These are phyloP conservation scores for Rhea americana DNA, from an alignment of 2,113 vertebrate species.

Conservation along the genomic window DNA sequence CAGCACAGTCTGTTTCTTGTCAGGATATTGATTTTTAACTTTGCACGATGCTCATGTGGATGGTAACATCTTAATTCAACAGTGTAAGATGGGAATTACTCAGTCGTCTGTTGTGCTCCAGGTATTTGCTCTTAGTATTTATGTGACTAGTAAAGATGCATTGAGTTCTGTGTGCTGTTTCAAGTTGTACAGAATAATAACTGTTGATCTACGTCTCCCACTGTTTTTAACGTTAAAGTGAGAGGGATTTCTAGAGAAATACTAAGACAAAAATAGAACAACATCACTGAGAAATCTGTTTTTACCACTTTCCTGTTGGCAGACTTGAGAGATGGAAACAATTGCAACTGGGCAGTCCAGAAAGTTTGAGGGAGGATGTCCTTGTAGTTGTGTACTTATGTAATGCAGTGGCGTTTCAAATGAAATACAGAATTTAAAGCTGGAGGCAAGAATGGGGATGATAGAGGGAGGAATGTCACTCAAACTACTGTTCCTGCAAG, in stretches of 20 bases:
- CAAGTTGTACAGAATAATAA: neutral
- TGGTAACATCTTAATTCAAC: constrained; percentile 59
- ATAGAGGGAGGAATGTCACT: neutral
- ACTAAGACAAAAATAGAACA: no score
- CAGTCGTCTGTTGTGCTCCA: constrained; percentile 32
- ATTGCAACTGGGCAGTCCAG: neutral
- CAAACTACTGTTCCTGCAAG: neutral
- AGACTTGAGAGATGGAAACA: neutral
- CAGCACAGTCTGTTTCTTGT: constrained; percentile 62
- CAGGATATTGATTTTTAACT: constrained; percentile 71
- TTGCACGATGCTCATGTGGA: constrained; percentile 36
- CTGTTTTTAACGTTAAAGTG: neutral
- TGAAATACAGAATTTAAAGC: neutral
- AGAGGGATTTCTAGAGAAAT: neutral
- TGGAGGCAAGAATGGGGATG: neutral
- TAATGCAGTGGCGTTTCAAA: accelerated
- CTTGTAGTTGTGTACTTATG: neutral
- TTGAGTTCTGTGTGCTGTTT: neutral
- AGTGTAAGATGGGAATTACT: constrained; percentile 37
- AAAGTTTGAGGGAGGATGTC: neutral
- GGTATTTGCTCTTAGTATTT: constrained; percentile 40
- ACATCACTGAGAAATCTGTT: neutral
- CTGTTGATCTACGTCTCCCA: neutral
- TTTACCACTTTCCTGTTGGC: neutral
- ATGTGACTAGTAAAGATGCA: neutral